Percentiles rank a stretch among this genome's conserved stretches.
These are phyloP conservation scores for Takifugu flavidus DNA, from an alignment of 2,113 vertebrate species.

Conservation along the genomic window DNA sequence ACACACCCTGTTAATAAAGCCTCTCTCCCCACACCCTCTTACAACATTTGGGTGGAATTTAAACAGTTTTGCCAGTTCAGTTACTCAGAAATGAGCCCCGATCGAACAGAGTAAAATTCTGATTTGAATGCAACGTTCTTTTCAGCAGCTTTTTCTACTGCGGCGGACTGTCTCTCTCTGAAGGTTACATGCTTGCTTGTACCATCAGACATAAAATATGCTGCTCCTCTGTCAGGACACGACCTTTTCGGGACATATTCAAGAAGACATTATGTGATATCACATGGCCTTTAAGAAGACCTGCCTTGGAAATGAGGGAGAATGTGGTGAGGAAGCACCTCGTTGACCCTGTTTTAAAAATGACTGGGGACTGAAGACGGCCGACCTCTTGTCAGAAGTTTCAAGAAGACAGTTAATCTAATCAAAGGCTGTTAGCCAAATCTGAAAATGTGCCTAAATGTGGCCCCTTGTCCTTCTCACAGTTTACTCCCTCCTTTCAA, in stretches of 20 bases:
- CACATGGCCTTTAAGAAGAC: constrained; percentile 1
- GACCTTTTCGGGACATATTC: no score
- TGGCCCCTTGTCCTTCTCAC: constrained; percentile 8
- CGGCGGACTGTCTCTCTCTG: no score
- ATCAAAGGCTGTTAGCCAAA: constrained; percentile 1
- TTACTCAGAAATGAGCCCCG: neutral
- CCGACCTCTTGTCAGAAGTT: neutral
- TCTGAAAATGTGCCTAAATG: constrained; percentile 10
- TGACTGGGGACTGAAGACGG: constrained; percentile 14
- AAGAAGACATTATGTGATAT: no score
- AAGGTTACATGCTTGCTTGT: neutral
- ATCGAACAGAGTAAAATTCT: neutral
- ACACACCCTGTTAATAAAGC: constrained; percentile 37
- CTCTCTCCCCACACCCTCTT: constrained; percentile 39
- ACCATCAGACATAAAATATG: no score
- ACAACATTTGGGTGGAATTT: constrained; percentile 42
- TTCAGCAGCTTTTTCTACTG: neutral
- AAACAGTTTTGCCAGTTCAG: constrained; percentile 9
- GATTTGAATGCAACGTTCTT: neutral
- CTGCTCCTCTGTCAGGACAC: neutral
- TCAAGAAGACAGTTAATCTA: constrained; percentile 1
- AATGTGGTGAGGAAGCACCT: neutral
- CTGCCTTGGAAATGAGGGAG: neutral
- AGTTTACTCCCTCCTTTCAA: constrained; percentile 10
- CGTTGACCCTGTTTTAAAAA: constrained; percentile 23